Evolutionary conservation across 2,797 vertebrate genomes (phyloP).

Genomic region (Phrynocephalus vlangalii): DNA sequence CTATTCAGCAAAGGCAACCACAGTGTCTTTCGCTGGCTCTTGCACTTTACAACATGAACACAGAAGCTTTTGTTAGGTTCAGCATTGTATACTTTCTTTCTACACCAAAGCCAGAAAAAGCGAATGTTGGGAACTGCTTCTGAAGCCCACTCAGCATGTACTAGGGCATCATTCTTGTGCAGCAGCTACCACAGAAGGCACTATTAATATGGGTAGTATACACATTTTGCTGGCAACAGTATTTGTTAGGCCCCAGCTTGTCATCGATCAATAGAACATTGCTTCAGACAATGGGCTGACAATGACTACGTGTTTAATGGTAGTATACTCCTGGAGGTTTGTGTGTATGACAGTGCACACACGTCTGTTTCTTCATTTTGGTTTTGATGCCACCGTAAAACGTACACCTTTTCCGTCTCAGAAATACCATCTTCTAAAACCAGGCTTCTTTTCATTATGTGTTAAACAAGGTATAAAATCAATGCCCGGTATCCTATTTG

Average conservation of each 20-base stretch:
- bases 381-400: conserved; percentile 34
- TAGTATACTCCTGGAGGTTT: not conserved
- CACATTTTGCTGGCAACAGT: conserved; percentile 32
- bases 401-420: not conserved
- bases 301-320: conserved; percentile 52
- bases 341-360: not conserved
- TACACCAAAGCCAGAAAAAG: conserved; percentile 7
- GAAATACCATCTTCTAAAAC: not conserved
- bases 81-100: not conserved
- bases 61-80: not conserved
- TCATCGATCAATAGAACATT: conserved; percentile 48
- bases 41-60: not conserved
- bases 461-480: not conserved
- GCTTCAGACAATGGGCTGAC: conserved; percentile 33
- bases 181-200: not conserved
- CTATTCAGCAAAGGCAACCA: not conserved
- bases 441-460: not conserved
- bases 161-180: not conserved
- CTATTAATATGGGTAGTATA: conserved; percentile 41
- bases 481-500: not conserved
- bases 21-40: not conserved
- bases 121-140: not conserved
- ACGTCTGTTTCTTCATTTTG: too few relatives aligned
- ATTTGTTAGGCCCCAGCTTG: conserved; percentile 40
- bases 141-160: not conserved